phyloP scores from a whole-genome alignment of 2,888 invertebrate genomes.

The Horisme vitalbata region DNA sequence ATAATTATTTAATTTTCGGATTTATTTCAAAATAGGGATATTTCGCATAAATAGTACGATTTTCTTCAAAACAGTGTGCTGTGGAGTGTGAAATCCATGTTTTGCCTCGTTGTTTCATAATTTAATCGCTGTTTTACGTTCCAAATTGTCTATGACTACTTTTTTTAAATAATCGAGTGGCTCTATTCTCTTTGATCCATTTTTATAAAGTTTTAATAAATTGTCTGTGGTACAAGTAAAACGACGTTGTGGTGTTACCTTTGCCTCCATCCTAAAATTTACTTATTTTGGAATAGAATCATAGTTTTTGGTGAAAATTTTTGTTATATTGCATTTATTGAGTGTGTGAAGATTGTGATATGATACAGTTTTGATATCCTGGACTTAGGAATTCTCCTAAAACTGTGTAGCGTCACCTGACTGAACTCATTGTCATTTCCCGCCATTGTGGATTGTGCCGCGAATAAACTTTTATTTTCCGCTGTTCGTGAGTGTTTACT shows the following conservation, averaged over 20 bases:
- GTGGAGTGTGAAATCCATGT: too few species aligned
- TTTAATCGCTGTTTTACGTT: not conserved
- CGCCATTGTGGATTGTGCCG: constrained; percentile 79
- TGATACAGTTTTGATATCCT: constrained; percentile 44
- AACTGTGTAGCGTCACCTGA: constrained; percentile 80
- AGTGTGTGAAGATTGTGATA: constrained; percentile 42
- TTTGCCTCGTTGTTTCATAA: too few species aligned
- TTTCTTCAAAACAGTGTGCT: too few species aligned
- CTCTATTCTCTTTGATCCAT: too few species aligned
- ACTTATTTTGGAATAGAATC: constrained; percentile 60
- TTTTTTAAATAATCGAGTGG: too few species aligned
- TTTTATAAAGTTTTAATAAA: not conserved
- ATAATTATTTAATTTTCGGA: too few species aligned
- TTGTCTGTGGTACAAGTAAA: constrained; percentile 58
- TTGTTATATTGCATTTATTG: constrained; percentile 37
- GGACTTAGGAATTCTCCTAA: constrained; percentile 46
- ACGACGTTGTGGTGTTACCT: constrained; percentile 73
- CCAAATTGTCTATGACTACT: not conserved
- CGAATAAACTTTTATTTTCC: constrained; percentile 47
- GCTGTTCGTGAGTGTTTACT: constrained; percentile 44
- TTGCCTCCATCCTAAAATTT: constrained; percentile 71
- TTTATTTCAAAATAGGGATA: too few species aligned
- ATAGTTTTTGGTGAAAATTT: constrained; percentile 39
- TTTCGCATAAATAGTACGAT: too few species aligned
- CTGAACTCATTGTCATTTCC: constrained; percentile 82